Percentiles rank a stretch among this genome's conserved stretches.
Evolutionary conservation across 2,113 vertebrate species (phyloP).

Genomic region (Microcebus griseorufus): DNA sequence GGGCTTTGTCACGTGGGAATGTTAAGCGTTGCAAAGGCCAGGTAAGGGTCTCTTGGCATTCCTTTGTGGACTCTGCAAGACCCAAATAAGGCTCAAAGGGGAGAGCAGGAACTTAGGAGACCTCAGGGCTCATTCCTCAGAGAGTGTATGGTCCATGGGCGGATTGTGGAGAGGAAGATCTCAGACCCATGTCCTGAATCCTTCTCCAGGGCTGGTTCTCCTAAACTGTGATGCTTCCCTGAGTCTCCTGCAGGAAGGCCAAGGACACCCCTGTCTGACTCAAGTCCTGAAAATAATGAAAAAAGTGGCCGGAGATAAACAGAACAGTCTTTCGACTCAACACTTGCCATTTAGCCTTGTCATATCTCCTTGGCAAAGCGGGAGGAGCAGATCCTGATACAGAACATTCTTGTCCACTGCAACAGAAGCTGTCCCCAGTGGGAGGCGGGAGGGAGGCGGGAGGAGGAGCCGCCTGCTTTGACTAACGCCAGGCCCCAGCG

Average conservation of each 20-base stretch:
- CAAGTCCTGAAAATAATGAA: background rate
- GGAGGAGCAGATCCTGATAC: background rate
- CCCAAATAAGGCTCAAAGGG: background rate
- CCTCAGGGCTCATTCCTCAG: background rate
- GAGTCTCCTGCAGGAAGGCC: background rate
- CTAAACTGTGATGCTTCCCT: background rate
- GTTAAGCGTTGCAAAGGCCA: background rate
- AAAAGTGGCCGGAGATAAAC: too few relatives aligned
- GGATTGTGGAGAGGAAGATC: too few relatives aligned
- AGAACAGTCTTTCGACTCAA: background rate
- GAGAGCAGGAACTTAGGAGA: background rate
- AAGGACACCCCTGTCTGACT: background rate
- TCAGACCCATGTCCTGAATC: background rate
- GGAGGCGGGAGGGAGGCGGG: background rate
- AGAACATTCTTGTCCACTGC: background rate
- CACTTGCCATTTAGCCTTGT: background rate
- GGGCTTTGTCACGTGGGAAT: background rate
- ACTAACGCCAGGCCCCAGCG: fast-evolving
- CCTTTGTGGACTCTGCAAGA: background rate
- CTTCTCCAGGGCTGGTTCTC: background rate
- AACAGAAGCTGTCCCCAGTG: too few relatives aligned
- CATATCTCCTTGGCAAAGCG: background rate
- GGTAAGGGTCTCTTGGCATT: background rate
- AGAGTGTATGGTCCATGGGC: background rate
- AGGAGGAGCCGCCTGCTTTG: background rate